These are phyloP conservation scores for Gulo gulo DNA, from an alignment of 2,113 vertebrate genomes.

Conservation along the genomic window DNA sequence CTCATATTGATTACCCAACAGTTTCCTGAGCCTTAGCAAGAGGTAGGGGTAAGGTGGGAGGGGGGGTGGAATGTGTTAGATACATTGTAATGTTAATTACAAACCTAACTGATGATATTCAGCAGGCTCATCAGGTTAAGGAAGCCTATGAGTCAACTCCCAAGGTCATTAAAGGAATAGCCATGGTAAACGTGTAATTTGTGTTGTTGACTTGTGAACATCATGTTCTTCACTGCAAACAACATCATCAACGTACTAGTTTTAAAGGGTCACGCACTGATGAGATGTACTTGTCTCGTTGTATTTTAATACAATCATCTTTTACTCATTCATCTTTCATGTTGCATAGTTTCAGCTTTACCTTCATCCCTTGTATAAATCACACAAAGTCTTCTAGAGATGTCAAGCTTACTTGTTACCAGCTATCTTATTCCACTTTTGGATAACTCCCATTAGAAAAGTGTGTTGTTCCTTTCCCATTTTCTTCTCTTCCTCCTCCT, in stretches of 20 bases:
- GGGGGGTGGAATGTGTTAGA: conserved; percentile 70
- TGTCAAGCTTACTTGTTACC: neutral
- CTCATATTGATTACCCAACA: conserved; percentile 69
- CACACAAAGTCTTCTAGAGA: neutral
- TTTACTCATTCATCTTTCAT: neutral
- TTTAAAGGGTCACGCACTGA: conserved; percentile 70
- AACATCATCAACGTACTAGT: conserved; percentile 29
- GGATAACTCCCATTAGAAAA: neutral
- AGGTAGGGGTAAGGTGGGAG: conserved; percentile 57
- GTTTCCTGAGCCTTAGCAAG: conserved; percentile 67
- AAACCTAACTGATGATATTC: conserved; percentile 85
- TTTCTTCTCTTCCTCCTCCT: neutral
- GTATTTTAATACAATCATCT: conserved; percentile 70
- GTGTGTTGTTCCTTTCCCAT: neutral
- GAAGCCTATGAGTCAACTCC: conserved; percentile 81
- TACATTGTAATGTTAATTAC: conserved; percentile 87
- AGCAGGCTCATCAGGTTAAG: conserved; percentile 83
- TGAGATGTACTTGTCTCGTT: conserved; percentile 75
- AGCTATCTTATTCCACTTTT: neutral
- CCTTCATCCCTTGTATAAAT: neutral
- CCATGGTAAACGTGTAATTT: conserved; percentile 81
- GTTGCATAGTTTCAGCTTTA: neutral
- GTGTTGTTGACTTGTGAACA: conserved; percentile 77
- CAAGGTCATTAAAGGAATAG: conserved; percentile 86
- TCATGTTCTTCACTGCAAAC: conserved; percentile 41